Conservation (phyloP, 64 coral and sea anemone species). For the Cladopsammia gracilis region DNA sequence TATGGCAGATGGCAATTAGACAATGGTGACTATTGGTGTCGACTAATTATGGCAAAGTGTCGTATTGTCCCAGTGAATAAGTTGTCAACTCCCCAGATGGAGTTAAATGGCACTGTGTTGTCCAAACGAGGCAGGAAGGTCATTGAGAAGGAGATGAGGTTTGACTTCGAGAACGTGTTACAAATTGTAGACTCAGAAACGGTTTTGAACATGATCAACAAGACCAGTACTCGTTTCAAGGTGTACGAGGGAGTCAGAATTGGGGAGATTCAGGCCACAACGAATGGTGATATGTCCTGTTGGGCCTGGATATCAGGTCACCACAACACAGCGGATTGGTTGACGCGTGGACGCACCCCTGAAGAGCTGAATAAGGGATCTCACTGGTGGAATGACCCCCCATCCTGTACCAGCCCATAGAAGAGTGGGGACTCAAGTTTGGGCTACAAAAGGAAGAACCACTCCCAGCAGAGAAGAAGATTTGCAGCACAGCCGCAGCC, state of each 20-base stretch:
- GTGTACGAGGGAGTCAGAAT: slow-evolving; percentile 60
- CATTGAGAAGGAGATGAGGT: slow-evolving; percentile 69
- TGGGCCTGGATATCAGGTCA: slow-evolving; percentile 74
- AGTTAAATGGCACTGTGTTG: slow-evolving; percentile 65
- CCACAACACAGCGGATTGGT: slow-evolving; percentile 64
- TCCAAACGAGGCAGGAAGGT: slow-evolving; percentile 78
- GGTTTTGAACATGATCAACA: slow-evolving; percentile 55
- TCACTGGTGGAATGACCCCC: slow-evolving; percentile 56
- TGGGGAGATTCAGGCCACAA: slow-evolving; percentile 59
- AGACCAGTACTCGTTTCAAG: slow-evolving; percentile 59
- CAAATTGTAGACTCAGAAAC: slow-evolving; percentile 74
- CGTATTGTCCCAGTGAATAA: slow-evolving; percentile 65
- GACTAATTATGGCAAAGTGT: slow-evolving; percentile 83
- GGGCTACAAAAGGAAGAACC: slow-evolving; percentile 47
- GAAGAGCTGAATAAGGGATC: slow-evolving; percentile 27
- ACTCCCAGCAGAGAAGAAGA: slow-evolving; percentile 74
- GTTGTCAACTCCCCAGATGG: slow-evolving; percentile 78
- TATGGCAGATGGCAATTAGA: slow-evolving; percentile 73
- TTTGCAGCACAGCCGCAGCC: neutral
- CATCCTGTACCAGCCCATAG: slow-evolving; percentile 39
- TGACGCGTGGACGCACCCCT: slow-evolving; percentile 53
- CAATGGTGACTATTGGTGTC: slow-evolving; percentile 56
- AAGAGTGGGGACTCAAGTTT: slow-evolving; percentile 80
- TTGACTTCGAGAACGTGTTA: slow-evolving; percentile 37
- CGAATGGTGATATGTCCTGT: slow-evolving; percentile 57